Evolutionary conservation across 2,113 vertebrate genomes (phyloP), one percentile per base, ranked within the genome.

Genomic region (Chelonoidis abingdonii): DNA sequence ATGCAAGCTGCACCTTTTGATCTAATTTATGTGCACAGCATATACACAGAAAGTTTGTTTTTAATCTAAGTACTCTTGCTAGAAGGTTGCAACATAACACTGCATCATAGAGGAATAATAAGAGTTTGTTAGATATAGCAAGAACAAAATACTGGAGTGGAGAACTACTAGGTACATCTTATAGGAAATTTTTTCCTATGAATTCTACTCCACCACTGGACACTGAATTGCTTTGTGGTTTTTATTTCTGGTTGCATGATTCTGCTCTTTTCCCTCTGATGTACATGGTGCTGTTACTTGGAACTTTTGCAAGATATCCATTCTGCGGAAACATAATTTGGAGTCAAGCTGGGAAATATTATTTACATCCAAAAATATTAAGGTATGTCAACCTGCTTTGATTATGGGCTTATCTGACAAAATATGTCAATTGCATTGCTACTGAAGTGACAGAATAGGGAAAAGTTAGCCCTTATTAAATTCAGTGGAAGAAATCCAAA

Each of bases 231-330:
- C 21, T 44, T 27, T 76, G 6, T 21, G 88, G 22, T 3, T 80
- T 56, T 76, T 59, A 25, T 81, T 87, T 92, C 80, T 65, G 16
- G 21, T 11, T 69, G 14, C 19, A n/a, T 87, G 44, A 90, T 1
- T 57, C 31, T 54, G 5, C 1, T 27, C 87, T 56, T 41, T 54
- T 86, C 83, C 17, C 79, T 94, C 19, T 89, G 8, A 87, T 24
- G n/a, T 54, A 41, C n/a, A 56, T 22, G 21, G 24, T 88, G n/a
- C 0, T 78, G 29, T 47, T 88, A 21, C 54, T 93, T 83, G 76
- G 35, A 89, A 92, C 24, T 89, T 88, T n/a, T 93, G 92, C 87
- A 94, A 91, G 92, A 86, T 69, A 93, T 5, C 41, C 75, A 44
- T 17, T 83, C 62, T 78, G 1, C n/a, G 38, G 14, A 87, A 85